Base-by-base conservation (phyloP, 2,888 invertebrate genomes). In the Amitus sp. region DNA sequence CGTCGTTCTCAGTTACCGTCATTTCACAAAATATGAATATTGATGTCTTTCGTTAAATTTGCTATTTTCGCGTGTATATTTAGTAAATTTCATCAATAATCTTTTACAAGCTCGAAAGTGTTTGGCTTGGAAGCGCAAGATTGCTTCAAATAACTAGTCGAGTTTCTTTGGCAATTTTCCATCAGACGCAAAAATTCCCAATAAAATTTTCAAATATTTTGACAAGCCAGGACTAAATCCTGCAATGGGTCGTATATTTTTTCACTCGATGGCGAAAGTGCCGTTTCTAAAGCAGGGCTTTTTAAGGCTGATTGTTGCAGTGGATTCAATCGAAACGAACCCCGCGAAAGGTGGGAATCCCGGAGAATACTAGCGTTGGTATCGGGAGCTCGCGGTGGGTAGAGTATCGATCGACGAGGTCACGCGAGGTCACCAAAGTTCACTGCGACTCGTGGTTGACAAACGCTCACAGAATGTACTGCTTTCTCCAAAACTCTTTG, bases 391-490 rank as follows among this genome's bases (percentile, higher is more conserved):
- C 54, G 63, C 65, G 13, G 59, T 66, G 65, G 69, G 74, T 77
- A 73, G 75, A 74, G 75, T 79, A 79, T 79, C 79, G 79, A 79
- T 73, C 79, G 73, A 48, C 69, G 77, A 72, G 79, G 79, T 79
- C 79, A 79, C 69, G 69, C 50, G 75, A 67, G 79, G 78, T 79
- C 79, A 79, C 74, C 70, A 75, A 79, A 79, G 79, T 79, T 79
- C 79, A 79, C 70, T 72, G 69, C 70, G 73, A 70, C 72, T 74
- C 70, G 66, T 65, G 70, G 73, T 76, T 72, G 76, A 74, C 72
- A 73, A 73, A 73, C 70, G 62, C 60, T 33, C 27, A 45, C 12
- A 53, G 45, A 33, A 37, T 39, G 19, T 40, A 15, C 23, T 19
- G 13, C 42, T 30, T 51, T 47, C 49, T 43, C 43, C 10, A 27